Conservation (phyloP, 2,113 vertebrate species). For the Indicator indicator region DNA sequence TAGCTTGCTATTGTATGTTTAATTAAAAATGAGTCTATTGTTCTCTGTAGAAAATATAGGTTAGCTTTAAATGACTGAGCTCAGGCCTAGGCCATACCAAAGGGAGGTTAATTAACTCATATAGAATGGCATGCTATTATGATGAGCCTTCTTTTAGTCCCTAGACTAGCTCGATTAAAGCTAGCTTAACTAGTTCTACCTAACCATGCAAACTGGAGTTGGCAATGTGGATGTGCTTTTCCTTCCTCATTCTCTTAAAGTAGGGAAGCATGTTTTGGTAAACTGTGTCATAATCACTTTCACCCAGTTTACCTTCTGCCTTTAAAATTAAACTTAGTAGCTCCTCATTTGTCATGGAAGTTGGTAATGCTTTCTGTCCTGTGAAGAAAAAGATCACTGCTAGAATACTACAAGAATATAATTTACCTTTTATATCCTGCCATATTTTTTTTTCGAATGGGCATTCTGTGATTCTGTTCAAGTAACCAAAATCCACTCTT, state of each 20-base stretch:
- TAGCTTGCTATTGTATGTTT: constrained; percentile 48
- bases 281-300: constrained; percentile 32
- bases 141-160: constrained; percentile 34
- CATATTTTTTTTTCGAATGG: neutral
- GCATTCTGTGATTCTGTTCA: neutral
- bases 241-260: neutral
- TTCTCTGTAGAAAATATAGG: constrained; percentile 54
- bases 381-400: neutral
- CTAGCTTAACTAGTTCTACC: neutral
- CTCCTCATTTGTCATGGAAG: neutral
- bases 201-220: neutral
- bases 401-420: neutral
- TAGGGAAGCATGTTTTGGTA: neutral
- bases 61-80: constrained; percentile 51
- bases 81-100: constrained; percentile 6
- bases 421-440: neutral
- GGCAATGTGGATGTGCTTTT: neutral
- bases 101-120: constrained; percentile 54
- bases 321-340: neutral
- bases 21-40: constrained; percentile 60
- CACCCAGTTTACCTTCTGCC: neutral
- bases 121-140: constrained; percentile 2
- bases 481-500: neutral
- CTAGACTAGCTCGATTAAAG: constrained; percentile 33
- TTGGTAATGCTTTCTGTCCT: neutral